Evolutionary conservation across 2,113 vertebrate species (phyloP), one percentile per base, ranked within the genome.

Genomic region (Python bivittatus): DNA sequence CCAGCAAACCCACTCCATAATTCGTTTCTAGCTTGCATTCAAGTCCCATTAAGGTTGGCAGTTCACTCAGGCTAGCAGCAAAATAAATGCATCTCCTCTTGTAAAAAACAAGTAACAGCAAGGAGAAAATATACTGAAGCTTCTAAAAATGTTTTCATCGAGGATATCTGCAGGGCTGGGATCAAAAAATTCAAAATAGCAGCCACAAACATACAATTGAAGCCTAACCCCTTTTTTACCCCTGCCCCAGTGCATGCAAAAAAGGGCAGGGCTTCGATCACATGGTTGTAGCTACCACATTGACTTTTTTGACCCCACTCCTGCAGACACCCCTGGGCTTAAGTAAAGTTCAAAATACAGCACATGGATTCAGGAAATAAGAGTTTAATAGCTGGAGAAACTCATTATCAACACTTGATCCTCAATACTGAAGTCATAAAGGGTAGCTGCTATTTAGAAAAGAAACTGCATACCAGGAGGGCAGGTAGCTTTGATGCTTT

Each of bases 41-140:
- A n/a, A n/a, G n/a, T n/a, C n/a, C n/a, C n/a, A n/a, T n/a, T 57
- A 20, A 22, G 20, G 57, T 58, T 58, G 79, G 89, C 93, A 84
- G 52, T 90, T 92, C 91, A 91, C 22, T 88, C 52, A 86, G 88
- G 90, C 84, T 48, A 88, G 84, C 1, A 93, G 42, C 42, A 94
- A 90, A 95, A 89, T 93, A 84, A 90, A 93, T 91, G 57, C 20
- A 58, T 58, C 22, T 58, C 57, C 57, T 23, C 57, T 6, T 8
- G 22, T 42, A 7, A 94, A 5, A 94, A 29, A 93, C 92, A 87
- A 72, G 15, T n/a, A 88, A 68, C 92, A 91, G 29, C 64, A 12
- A 79, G 52, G 92, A 92, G 92, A 42, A 89, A 95, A 92, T 68
- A 20, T 89, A 84, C 84, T 10, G 57, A 58, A 58, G 57, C 57